phyloP scores from a whole-genome alignment of 2,888 invertebrate species.

The Tinea semifulvella region DNA sequence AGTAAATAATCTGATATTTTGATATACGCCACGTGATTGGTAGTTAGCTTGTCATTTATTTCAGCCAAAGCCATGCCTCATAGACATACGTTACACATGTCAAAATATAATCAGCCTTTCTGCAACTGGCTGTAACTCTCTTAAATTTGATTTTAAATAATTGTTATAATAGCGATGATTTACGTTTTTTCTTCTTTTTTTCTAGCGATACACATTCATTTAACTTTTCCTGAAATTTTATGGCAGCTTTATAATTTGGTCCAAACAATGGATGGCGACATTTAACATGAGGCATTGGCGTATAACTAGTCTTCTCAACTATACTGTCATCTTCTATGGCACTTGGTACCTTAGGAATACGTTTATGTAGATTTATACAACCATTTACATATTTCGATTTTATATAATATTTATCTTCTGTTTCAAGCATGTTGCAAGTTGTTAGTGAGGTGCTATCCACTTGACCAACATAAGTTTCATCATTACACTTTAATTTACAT shows the following conservation, averaged over 20 bases:
- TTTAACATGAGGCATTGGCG: constrained; percentile 47
- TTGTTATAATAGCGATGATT: too few relatives aligned
- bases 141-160: too few relatives aligned
- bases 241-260: constrained; percentile 37
- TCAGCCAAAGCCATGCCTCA: too few relatives aligned
- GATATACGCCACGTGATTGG: too few relatives aligned
- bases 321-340: constrained; percentile 28
- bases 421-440: not conserved
- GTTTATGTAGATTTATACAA: constrained; percentile 33
- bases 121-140: too few relatives aligned
- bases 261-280: constrained; percentile 52
- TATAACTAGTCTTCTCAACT: constrained; percentile 27
- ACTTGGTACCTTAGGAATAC: constrained; percentile 43
- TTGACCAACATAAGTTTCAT: constrained; percentile 35
- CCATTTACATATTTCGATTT: constrained; percentile 30
- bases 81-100: too few relatives aligned
- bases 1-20: too few relatives aligned
- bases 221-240: constrained; percentile 27
- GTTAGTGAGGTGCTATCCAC: constrained; percentile 25
- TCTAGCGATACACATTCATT: constrained; percentile 13
- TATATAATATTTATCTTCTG: constrained; percentile 25
- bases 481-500: constrained; percentile 41
- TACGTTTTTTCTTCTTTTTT: constrained; percentile 19
- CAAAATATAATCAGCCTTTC: too few relatives aligned
- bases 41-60: too few relatives aligned